Percentiles rank a stretch among this genome's conserved stretches.
phyloP scores from a whole-genome alignment of 2,113 vertebrate species.

The Varanus salvator region DNA sequence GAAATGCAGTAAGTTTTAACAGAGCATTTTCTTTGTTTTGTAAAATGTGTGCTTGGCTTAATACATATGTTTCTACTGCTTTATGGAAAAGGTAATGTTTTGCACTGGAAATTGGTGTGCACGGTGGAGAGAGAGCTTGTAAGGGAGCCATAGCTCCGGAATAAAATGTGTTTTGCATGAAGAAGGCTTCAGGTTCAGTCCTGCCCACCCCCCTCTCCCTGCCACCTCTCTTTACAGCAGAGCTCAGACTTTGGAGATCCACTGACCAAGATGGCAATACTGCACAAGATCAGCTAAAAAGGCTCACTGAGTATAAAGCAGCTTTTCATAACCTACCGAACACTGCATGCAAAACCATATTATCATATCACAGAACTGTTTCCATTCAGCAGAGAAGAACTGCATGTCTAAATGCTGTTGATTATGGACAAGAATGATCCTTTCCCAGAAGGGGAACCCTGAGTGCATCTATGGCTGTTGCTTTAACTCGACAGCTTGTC shows the following conservation, averaged over 20 bases:
- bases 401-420: too few species aligned
- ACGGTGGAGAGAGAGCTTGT: not conserved
- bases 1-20: slow-evolving; percentile 72
- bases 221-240: not conserved
- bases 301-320: not conserved
- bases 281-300: not conserved
- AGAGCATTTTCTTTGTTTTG: slow-evolving; percentile 57
- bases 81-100: slow-evolving; percentile 58
- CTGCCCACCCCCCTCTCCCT: too few species aligned
- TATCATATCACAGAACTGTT: too few species aligned
- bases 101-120: not conserved
- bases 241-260: not conserved
- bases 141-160: not conserved
- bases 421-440: too few species aligned
- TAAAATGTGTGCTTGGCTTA: slow-evolving; percentile 70
- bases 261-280: not conserved
- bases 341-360: too few species aligned
- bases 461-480: too few species aligned
- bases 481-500: too few species aligned
- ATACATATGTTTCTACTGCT: slow-evolving; percentile 74
- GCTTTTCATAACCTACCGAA: too few species aligned
- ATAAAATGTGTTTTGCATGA: not conserved
- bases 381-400: too few species aligned
- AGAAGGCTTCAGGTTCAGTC: too few species aligned
- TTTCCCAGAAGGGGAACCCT: too few species aligned